These are phyloP conservation scores for Ichneumon xanthorius DNA, from an alignment of 2,888 invertebrate species.

Conservation along the genomic window DNA sequence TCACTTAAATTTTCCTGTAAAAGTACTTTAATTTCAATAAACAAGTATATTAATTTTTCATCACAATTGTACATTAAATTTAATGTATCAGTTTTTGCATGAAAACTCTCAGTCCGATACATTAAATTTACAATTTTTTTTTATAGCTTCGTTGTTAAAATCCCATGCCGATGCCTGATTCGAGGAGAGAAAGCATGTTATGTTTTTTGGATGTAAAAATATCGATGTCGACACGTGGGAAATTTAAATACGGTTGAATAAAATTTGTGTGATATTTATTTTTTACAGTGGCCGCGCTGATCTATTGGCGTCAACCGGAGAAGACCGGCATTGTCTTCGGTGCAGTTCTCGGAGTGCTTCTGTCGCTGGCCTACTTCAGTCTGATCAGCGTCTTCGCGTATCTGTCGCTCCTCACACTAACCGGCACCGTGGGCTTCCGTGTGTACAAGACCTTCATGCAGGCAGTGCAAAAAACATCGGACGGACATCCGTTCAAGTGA, in stretches of 20 bases:
- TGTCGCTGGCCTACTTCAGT: slow-evolving; percentile 97
- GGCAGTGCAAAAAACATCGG: slow-evolving; percentile 97
- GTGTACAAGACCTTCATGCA: slow-evolving; percentile 98
- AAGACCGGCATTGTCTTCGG: slow-evolving; percentile 98
- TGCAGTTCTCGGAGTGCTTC: slow-evolving; percentile 93
- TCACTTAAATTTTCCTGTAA: no score
- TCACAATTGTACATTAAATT: no score
- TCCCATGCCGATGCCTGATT: no score
- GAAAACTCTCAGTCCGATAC: no score
- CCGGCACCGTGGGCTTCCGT: slow-evolving; percentile 96
- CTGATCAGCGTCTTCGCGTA: slow-evolving; percentile 98
- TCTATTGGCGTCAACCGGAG: slow-evolving; percentile 99
- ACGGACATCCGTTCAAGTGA: slow-evolving; percentile 99
- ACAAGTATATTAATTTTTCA: no score
- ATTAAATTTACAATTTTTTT: no score
- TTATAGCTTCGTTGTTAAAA: no score
- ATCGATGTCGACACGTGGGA: no score
- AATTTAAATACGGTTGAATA: neutral
- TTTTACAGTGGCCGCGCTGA: slow-evolving; percentile 95
- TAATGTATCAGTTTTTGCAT: no score
- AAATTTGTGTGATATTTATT: slow-evolving; percentile 67
- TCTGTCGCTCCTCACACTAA: slow-evolving; percentile 93
- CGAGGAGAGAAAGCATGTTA: no score
- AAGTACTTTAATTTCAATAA: no score
- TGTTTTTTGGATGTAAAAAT: no score